Evolutionary conservation across 2,888 invertebrate species (phyloP).

Genomic region (Perithous albicinctus): DNA sequence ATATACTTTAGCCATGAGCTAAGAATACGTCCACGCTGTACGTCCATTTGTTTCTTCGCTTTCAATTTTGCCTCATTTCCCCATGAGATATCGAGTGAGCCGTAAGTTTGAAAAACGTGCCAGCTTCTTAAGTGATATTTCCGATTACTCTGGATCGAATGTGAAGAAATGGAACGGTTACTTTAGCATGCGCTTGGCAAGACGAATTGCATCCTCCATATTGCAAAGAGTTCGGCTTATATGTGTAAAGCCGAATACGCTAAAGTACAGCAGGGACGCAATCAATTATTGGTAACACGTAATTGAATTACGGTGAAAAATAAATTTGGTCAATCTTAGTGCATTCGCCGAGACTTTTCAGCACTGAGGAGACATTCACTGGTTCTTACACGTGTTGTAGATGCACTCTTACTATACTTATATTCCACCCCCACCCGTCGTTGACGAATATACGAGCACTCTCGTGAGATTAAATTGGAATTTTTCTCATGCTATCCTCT

Average conservation of each 20-base stretch:
- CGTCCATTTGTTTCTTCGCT: slow-evolving; percentile 54
- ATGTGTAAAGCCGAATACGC: slow-evolving; percentile 9
- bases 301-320: slow-evolving; percentile 58
- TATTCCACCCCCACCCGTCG: slow-evolving; percentile 45
- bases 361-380: slow-evolving; percentile 31
- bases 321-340: slow-evolving; percentile 35
- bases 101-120: slow-evolving; percentile 19
- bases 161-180: slow-evolving; percentile 9
- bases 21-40: slow-evolving; percentile 40
- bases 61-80: slow-evolving; percentile 62
- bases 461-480: slow-evolving; percentile 67
- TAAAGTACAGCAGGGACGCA: slow-evolving; percentile 17
- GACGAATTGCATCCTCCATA: slow-evolving; percentile 19
- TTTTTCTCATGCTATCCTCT: slow-evolving; percentile 60
- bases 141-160: background rate
- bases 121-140: background rate
- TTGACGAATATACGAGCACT: slow-evolving; percentile 69
- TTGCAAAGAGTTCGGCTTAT: background rate
- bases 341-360: slow-evolving; percentile 32
- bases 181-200: background rate
- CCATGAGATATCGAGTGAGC: background rate
- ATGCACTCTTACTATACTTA: slow-evolving; percentile 35
- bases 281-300: slow-evolving; percentile 54
- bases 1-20: slow-evolving; percentile 19
- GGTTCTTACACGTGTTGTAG: slow-evolving; percentile 8